Evolutionary conservation across 2,797 vertebrate species (phyloP), one percentile per base, ranked within the genome.

Genomic region (Mormyrus proboscirostris): DNA sequence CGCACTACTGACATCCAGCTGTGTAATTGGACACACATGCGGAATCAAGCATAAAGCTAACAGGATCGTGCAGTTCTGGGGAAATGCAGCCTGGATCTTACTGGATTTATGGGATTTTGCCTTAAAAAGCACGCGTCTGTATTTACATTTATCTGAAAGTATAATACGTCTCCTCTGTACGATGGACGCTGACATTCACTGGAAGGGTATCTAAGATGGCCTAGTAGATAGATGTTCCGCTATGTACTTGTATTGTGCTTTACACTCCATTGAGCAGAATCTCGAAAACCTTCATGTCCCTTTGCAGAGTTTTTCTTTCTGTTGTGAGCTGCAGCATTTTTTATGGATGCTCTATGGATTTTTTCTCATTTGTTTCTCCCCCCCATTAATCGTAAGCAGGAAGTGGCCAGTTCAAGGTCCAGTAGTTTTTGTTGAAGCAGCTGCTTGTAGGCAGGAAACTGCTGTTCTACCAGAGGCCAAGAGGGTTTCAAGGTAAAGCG

Each of bases 121-220:
- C 76, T 82, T 82, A 14, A 76, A 76, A 76, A 76, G 33, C 65
- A 33, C 29, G 12, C 7, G 2, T 82, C 19, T 82, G 16, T n/a
- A 82, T 44, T 47, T 47, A 82, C 76, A 76, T 76, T 38, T 19
- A 82, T 82, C 76, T 82, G 76, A 82, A 82, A 47, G 76, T 82
- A 82, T 44, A 82, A 82, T 82, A 82, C n/a, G 14, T 19, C 38
- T 82, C 19, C 76, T 82, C 41, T 47, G 41, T 82, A 82, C 19
- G 8, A 47, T n/a, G 16, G 41, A 47, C 2, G 1, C 19, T 1
- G 19, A 33, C 8, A n/a, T n/a, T n/a, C 41, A 44, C 16, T 47
- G 76, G 41, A 22, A 76, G 4, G 33, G 69, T 38, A 16, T 76
- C 69, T 38, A 76, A 38, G 69, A 38, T 19, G 69, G 69, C 69